Conservation (phyloP, 2,113 vertebrate genomes). For the Myanophis thanlyinensis region DNA sequence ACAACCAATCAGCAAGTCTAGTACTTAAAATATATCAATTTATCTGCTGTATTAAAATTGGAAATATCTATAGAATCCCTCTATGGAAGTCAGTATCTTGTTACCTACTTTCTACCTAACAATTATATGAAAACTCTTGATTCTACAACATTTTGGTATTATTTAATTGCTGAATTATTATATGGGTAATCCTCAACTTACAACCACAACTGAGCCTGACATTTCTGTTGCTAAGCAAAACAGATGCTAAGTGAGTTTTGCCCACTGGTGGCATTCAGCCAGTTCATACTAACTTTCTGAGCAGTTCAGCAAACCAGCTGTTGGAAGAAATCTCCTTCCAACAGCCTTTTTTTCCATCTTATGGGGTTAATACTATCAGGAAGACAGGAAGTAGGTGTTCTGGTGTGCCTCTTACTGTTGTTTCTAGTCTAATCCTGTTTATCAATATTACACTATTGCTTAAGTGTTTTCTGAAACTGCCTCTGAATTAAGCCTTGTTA, state of each 20-base stretch:
- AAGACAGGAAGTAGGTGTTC: no score
- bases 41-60: not conserved
- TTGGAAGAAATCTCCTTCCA: no score
- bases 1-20: not conserved
- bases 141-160: not conserved
- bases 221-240: not conserved
- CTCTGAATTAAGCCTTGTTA: no score
- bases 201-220: not conserved
- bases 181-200: not conserved
- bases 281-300: no score
- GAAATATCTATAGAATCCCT: not conserved
- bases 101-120: not conserved
- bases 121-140: not conserved
- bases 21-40: not conserved
- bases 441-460: no score
- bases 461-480: no score
- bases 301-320: no score
- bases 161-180: not conserved
- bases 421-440: no score
- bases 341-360: no score
- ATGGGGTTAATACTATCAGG: no score
- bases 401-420: no score
- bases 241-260: not conserved
- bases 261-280: no score
- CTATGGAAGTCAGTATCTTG: not conserved